A percentile compares a stretch with the other conserved stretches of the same genome.
phyloP scores from a whole-genome alignment of 1,140 invertebrate species.

The Asobara japonica region DNA sequence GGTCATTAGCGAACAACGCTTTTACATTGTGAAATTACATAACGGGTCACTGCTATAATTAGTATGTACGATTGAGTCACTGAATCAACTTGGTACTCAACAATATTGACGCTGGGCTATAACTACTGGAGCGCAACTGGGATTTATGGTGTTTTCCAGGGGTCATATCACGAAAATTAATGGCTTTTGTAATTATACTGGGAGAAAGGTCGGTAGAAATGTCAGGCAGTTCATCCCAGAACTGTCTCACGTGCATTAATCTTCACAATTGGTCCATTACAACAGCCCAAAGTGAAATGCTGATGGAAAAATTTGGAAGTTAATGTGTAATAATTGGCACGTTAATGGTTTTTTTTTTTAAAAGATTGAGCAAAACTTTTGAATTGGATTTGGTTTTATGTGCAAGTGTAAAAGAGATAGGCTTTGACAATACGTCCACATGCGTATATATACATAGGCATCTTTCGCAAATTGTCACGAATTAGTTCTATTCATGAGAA shows the following conservation, averaged over 20 bases:
- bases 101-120: background rate
- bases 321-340: too few relatives aligned
- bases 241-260: background rate
- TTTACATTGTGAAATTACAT: conserved; percentile 22
- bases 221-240: background rate
- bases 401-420: too few relatives aligned
- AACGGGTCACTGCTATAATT: conserved; percentile 32
- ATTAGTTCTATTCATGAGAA: background rate
- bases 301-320: background rate
- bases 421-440: too few relatives aligned
- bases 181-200: background rate
- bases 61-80: conserved; percentile 24
- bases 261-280: background rate
- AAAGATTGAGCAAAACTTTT: too few relatives aligned
- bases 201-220: background rate
- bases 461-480: too few relatives aligned
- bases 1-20: conserved; percentile 52
- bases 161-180: background rate
- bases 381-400: too few relatives aligned
- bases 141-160: background rate
- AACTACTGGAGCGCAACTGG: background rate
- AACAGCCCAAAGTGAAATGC: background rate
- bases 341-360: too few relatives aligned
- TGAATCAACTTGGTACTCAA: background rate
- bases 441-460: too few relatives aligned